Evolutionary conservation across 2,888 invertebrate genomes (phyloP), one percentile per base, ranked within the genome.

Genomic region (Ophion costatus): DNA sequence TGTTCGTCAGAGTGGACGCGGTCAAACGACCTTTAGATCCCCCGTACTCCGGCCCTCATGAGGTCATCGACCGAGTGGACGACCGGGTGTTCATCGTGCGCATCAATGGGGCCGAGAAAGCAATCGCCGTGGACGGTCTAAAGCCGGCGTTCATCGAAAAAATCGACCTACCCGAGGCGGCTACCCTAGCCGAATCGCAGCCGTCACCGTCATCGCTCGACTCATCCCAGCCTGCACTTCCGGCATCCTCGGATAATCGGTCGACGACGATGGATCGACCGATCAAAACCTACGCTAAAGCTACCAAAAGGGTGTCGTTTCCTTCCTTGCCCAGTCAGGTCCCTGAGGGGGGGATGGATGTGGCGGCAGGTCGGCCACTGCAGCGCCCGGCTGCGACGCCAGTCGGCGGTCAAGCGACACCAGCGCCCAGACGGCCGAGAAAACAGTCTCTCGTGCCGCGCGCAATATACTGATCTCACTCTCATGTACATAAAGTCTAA

Each of bases 71-170:
- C 20, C 22, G 85, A 56, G n/a, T 83, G 14, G 66, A n/a, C 17
- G 84, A 86, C 22, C 67, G 61, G 33, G 17, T 80, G 5, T 83
- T 75, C 79, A 74, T 45, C 6, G 71, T 86, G 6, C 17, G 74
- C 2, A 29, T 87, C 2, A 59, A 83, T 4, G 81, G 81, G 2
- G 17, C 29, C 2, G 64, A 78, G 1, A 79, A 70, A 56, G 79
- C 20, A 17, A 51, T 87, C 0, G 64, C 74, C 20, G 45, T 81
- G 2, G 85, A 85, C 6, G 22, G 83, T 51, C 57, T 87, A 4
- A 87, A 82, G 56, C 87, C 85, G 17, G 82, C 73, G 3, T 70
- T 38, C 42, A 95, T 95, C 94, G 95, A 95, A 95, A 95, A 95
- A 95, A 20, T 10, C 14, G 51, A 45, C 20, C 7, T 3, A 5